These are phyloP conservation scores for Galeruca laticollis DNA, from an alignment of 2,888 invertebrate genomes.

Conservation along the genomic window DNA sequence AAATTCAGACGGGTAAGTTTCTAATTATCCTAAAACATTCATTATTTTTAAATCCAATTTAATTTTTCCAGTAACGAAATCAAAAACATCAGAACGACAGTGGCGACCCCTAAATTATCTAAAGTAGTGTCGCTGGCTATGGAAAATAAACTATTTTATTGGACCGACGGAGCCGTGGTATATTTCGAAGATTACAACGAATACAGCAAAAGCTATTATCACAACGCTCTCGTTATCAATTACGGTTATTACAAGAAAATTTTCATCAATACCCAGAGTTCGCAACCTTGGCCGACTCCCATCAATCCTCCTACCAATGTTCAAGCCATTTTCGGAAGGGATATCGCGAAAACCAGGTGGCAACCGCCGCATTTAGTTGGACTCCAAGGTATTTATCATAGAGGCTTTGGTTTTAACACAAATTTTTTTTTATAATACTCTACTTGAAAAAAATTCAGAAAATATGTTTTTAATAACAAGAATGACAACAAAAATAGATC, in stretches of 20 bases:
- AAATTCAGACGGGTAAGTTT: slow-evolving; percentile 81
- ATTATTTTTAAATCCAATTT: no score
- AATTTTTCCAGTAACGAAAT: slow-evolving; percentile 75
- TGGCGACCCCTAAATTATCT: slow-evolving; percentile 80
- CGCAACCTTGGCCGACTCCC: slow-evolving; percentile 84
- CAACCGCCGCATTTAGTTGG: slow-evolving; percentile 81
- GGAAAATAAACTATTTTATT: slow-evolving; percentile 84
- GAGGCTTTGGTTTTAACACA: no score
- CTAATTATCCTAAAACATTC: not conserved
- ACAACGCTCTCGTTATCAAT: slow-evolving; percentile 75
- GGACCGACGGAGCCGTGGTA: slow-evolving; percentile 85
- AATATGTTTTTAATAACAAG: no score
- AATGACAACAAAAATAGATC: no score
- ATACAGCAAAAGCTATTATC: slow-evolving; percentile 76
- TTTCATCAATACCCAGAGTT: slow-evolving; percentile 73
- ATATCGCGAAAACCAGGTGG: slow-evolving; percentile 85
- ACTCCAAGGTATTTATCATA: slow-evolving; percentile 72
- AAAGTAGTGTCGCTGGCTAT: slow-evolving; percentile 82
- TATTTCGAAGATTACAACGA: slow-evolving; percentile 83
- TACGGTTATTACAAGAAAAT: slow-evolving; percentile 62
- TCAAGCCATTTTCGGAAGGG: slow-evolving; percentile 84
- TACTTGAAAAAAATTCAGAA: no score
- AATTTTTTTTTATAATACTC: not conserved
- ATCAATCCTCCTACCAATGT: slow-evolving; percentile 83
- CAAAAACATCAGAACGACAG: slow-evolving; percentile 79